Evolutionary conservation across 2,797 vertebrate genomes (phyloP).

Genomic region (Darevskia nairensis): DNA sequence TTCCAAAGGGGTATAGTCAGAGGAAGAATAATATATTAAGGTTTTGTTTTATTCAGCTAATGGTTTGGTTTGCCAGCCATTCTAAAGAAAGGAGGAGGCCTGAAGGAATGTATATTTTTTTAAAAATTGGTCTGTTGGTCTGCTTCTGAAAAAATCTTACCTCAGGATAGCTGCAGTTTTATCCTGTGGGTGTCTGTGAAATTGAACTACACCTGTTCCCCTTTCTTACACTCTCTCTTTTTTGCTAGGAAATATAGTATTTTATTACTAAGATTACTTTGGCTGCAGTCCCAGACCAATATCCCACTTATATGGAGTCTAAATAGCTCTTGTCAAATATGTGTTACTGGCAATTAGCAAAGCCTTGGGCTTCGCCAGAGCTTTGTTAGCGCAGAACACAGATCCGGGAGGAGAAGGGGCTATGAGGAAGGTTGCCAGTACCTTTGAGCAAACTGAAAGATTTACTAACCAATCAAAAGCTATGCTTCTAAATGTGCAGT

Average conservation of each 20-base stretch:
- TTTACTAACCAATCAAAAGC: neutral
- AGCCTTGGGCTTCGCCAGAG: neutral
- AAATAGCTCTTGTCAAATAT: conserved; percentile 32
- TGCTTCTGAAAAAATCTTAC: conserved; percentile 27
- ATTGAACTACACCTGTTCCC: conserved; percentile 22
- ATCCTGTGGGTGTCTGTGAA: conserved; percentile 23
- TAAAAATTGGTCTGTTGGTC: conserved; percentile 29
- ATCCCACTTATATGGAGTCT: conserved; percentile 13
- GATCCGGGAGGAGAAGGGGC: neutral
- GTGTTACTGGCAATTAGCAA: neutral
- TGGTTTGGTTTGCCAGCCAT: neutral
- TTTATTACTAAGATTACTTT: conserved; percentile 40
- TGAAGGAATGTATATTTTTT: conserved; percentile 21
- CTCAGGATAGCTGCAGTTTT: conserved; percentile 15
- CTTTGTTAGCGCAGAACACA: neutral
- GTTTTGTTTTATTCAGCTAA: neutral
- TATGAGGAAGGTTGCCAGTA: neutral
- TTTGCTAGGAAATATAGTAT: conserved; percentile 19
- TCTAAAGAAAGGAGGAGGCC: conserved; percentile 35
- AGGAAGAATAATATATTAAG: neutral
- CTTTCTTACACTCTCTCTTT: neutral
- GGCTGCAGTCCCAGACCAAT: neutral
- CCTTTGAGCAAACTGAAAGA: neutral
- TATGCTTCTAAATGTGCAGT: neutral
- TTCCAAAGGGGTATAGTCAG: too few species aligned